phyloP scores from a whole-genome alignment of 1,140 invertebrate species.

The Cataglyphis hispanica region DNA sequence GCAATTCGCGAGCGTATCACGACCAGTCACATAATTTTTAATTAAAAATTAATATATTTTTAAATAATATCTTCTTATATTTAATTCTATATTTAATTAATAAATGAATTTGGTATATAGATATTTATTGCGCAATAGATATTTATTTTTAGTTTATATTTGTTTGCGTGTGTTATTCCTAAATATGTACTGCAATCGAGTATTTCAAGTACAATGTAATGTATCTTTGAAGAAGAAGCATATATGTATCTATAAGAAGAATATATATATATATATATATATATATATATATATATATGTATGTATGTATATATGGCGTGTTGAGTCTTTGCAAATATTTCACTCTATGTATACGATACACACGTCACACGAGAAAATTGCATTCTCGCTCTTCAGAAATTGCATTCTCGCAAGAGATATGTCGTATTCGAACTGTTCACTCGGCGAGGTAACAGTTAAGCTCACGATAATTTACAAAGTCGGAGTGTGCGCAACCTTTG shows the following conservation, averaged over 20 bases:
- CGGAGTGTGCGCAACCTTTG: slow-evolving; percentile 77
- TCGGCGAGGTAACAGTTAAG: slow-evolving; percentile 71
- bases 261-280: not conserved
- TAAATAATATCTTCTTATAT: not conserved
- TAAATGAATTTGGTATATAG: not conserved
- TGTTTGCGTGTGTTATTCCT: not conserved
- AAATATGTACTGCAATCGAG: not conserved
- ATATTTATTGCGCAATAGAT: not conserved
- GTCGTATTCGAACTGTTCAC: slow-evolving; percentile 63
- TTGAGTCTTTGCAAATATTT: slow-evolving; percentile 40
- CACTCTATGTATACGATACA: slow-evolving; percentile 50
- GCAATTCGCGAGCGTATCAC: slow-evolving; percentile 9
- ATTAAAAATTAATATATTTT: not conserved
- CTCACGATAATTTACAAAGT: slow-evolving; percentile 77
- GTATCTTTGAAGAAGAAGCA: slow-evolving; percentile 21
- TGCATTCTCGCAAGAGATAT: slow-evolving; percentile 64
- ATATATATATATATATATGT: not conserved
- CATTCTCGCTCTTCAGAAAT: slow-evolving; percentile 55
- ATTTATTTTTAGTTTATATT: not conserved
- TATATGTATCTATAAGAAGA: not conserved
- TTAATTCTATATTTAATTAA: not conserved
- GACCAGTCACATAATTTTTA: slow-evolving; percentile 26
- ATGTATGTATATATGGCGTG: slow-evolving; percentile 10
- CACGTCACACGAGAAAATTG: slow-evolving; percentile 55
- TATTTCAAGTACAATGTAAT: slow-evolving; percentile 28